These are phyloP conservation scores for Spizella passerina DNA, from an alignment of 2,797 vertebrate genomes.

Conservation along the genomic window DNA sequence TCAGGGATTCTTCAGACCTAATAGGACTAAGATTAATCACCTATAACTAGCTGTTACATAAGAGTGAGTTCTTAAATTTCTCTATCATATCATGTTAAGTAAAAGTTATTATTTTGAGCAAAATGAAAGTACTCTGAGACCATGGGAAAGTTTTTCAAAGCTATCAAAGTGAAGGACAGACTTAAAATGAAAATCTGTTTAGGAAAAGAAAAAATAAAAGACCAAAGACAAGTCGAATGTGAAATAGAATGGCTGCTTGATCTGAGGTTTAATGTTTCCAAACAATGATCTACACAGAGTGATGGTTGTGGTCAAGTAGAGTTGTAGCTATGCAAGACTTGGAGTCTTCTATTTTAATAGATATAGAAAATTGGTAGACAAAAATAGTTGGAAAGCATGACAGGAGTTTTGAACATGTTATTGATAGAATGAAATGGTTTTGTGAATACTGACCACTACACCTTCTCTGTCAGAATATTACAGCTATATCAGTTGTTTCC, in stretches of 20 bases:
- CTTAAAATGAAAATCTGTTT: neutral
- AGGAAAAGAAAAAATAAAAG: too few relatives aligned
- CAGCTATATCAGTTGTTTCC: neutral
- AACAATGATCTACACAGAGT: neutral
- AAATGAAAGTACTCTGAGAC: neutral
- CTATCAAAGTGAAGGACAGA: neutral
- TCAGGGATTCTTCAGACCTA: neutral
- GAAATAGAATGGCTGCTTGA: neutral
- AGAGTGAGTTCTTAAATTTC: slow-evolving; percentile 31
- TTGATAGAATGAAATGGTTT: neutral
- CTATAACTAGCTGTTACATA: slow-evolving; percentile 5
- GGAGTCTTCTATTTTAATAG: neutral
- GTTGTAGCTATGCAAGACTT: neutral
- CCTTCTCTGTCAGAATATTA: neutral
- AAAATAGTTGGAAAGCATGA: neutral
- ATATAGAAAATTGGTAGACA: neutral
- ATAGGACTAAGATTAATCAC: slow-evolving; percentile 4
- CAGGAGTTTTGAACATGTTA: neutral
- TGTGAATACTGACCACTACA: neutral
- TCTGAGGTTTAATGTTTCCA: neutral
- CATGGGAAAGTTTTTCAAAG: neutral
- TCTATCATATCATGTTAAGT: neutral
- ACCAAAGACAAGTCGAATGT: neutral
- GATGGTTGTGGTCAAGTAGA: neutral
- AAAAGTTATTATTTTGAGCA: slow-evolving; percentile 8